A percentile compares a stretch with the other conserved stretches of the same genome.
Conservation (phyloP, 2,797 vertebrate genomes). For the Microchirus variegatus region DNA sequence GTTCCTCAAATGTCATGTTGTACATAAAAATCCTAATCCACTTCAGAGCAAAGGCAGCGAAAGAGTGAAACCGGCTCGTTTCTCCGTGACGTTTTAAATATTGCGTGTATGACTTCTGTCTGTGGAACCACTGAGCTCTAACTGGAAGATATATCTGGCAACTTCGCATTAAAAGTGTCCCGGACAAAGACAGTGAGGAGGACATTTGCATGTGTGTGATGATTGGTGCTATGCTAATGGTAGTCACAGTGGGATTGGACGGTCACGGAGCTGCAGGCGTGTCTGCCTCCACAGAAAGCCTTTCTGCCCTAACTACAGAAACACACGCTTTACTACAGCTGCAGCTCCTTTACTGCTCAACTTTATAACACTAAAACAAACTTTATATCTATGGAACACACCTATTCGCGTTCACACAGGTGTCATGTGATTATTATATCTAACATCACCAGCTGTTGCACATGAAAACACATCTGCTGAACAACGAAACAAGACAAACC, state of each 20-base stretch:
- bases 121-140: conserved; percentile 22
- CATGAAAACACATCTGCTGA: too few relatives aligned
- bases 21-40: conserved; percentile 76
- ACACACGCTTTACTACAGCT: neutral
- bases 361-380: too few relatives aligned
- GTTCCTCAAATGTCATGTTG: conserved; percentile 94
- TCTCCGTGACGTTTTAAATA: conserved; percentile 31
- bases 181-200: conserved; percentile 30
- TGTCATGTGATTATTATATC: too few relatives aligned
- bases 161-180: conserved; percentile 57
- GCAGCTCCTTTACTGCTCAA: too few relatives aligned
- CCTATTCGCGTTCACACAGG: too few relatives aligned
- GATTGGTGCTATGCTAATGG: conserved; percentile 65
- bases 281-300: conserved; percentile 6
- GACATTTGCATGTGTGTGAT: conserved; percentile 34
- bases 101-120: conserved; percentile 2
- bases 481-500: too few relatives aligned
- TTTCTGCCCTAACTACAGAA: conserved; percentile 27
- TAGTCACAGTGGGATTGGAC: conserved; percentile 46
- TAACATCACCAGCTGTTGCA: too few relatives aligned
- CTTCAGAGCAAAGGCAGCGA: conserved; percentile 15
- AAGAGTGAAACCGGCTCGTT: neutral
- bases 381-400: too few relatives aligned
- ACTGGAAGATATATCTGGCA: conserved; percentile 63
- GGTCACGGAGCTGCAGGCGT: conserved; percentile 37